phyloP scores from a whole-genome alignment of 30 jellyfish, hydroid and myxozoan genomes.

The Mastigias papua region DNA sequence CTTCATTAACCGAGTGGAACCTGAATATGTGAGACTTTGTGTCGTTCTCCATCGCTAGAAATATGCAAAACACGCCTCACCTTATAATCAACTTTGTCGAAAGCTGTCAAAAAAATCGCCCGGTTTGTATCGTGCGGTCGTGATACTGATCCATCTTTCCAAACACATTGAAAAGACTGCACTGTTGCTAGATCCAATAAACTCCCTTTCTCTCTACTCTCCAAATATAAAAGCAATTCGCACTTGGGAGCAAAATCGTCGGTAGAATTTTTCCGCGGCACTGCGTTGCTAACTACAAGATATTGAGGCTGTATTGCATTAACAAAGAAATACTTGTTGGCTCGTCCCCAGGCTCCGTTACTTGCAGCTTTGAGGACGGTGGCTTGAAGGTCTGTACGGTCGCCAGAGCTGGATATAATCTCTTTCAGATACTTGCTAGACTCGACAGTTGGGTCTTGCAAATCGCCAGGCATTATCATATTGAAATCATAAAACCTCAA shows the following conservation, averaged over 20 bases:
- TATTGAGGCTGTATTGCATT: conserved; percentile 67
- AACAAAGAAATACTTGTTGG: conserved; percentile 65
- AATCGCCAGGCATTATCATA: conserved; percentile 77
- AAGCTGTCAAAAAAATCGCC: conserved; percentile 72
- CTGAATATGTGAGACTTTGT: conserved; percentile 63
- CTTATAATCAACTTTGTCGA: conserved; percentile 44
- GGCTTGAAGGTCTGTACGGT: conserved; percentile 67
- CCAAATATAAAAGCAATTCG: conserved; percentile 60
- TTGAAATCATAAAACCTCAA: conserved; percentile 55
- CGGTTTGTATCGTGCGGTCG: conserved; percentile 28
- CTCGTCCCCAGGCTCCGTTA: conserved; percentile 76
- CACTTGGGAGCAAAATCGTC: conserved; percentile 57
- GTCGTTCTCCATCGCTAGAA: conserved; percentile 81
- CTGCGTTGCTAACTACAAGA: conserved; percentile 71
- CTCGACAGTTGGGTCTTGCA: conserved; percentile 66
- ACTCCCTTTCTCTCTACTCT: conserved; percentile 61
- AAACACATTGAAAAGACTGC: conserved; percentile 76
- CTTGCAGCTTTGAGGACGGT: conserved; percentile 72
- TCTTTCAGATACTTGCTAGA: conserved; percentile 21
- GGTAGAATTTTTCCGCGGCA: conserved; percentile 41
- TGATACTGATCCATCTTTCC: conserved; percentile 63
- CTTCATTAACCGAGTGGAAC: conserved; percentile 36
- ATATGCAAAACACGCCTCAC: conserved; percentile 70
- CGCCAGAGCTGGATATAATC: conserved; percentile 29
- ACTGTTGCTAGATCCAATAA: conserved; percentile 33